phyloP scores from a whole-genome alignment of 2,888 invertebrate genomes.

The Andrena hattorfiana region DNA sequence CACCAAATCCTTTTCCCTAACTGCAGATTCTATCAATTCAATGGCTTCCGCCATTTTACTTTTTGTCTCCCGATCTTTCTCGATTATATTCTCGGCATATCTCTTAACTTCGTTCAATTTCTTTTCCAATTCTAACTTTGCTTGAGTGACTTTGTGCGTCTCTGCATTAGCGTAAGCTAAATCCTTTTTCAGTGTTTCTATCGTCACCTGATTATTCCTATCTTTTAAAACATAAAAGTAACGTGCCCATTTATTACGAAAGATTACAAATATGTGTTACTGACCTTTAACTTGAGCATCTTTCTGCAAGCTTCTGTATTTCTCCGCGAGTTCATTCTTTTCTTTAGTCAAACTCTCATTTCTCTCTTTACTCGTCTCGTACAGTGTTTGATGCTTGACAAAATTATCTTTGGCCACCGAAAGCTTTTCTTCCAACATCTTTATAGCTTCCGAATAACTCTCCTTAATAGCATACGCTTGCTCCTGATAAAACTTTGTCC shows the following conservation, averaged over 20 bases:
- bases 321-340: conserved; percentile 85
- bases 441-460: conserved; percentile 86
- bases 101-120: conserved; percentile 83
- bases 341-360: conserved; percentile 84
- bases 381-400: conserved; percentile 76
- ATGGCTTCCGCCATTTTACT: conserved; percentile 87
- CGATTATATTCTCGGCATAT: conserved; percentile 82
- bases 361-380: conserved; percentile 85
- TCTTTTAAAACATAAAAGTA: conserved; percentile 65
- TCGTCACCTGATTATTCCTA: conserved; percentile 60
- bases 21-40: conserved; percentile 86
- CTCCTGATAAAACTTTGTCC: conserved; percentile 75
- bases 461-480: conserved; percentile 82
- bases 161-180: conserved; percentile 78
- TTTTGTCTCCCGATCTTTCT: conserved; percentile 86
- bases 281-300: conserved; percentile 72
- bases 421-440: conserved; percentile 87
- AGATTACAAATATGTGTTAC: conserved; percentile 46
- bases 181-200: conserved; percentile 74
- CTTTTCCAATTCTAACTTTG: conserved; percentile 83
- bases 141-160: conserved; percentile 67
- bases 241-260: conserved; percentile 3
- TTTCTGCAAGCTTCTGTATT: conserved; percentile 65
- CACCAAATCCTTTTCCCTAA: conserved; percentile 87
- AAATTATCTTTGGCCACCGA: conserved; percentile 86